These are phyloP conservation scores for Tenrec ecaudatus DNA, from an alignment of 2,113 vertebrate genomes.

Conservation along the genomic window DNA sequence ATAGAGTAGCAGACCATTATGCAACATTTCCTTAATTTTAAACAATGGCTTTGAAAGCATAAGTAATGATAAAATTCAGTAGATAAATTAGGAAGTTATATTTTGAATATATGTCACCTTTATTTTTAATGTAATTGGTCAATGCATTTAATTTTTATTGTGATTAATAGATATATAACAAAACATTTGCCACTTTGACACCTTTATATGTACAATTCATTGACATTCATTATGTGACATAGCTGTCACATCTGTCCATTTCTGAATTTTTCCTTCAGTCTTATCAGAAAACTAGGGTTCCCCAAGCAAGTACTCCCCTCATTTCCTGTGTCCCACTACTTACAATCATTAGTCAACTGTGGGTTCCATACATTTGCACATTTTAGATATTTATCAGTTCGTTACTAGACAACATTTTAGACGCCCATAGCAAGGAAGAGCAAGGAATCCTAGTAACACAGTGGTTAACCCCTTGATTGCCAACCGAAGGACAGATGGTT, in stretches of 20 bases:
- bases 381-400: too few relatives aligned
- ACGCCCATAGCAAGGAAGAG: too few relatives aligned
- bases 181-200: not conserved
- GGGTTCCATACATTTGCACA: not conserved
- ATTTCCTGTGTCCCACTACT: not conserved
- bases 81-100: not conserved
- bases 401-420: too few relatives aligned
- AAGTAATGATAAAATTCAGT: not conserved
- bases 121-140: too few relatives aligned
- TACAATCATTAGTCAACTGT: not conserved
- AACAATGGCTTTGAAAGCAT: too few relatives aligned
- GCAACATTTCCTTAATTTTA: too few relatives aligned
- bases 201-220: not conserved
- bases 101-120: not conserved
- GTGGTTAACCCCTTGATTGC: too few relatives aligned
- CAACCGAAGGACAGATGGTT: too few relatives aligned
- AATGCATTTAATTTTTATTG: too few relatives aligned
- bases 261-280: not conserved
- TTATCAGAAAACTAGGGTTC: not conserved
- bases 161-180: not conserved
- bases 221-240: not conserved
- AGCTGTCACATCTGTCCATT: not conserved
- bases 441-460: too few relatives aligned
- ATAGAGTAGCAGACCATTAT: too few relatives aligned
- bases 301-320: not conserved